Evolutionary conservation across 2,113 vertebrate genomes (phyloP), one percentile per base, ranked within the genome.

Genomic region (Solea solea): DNA sequence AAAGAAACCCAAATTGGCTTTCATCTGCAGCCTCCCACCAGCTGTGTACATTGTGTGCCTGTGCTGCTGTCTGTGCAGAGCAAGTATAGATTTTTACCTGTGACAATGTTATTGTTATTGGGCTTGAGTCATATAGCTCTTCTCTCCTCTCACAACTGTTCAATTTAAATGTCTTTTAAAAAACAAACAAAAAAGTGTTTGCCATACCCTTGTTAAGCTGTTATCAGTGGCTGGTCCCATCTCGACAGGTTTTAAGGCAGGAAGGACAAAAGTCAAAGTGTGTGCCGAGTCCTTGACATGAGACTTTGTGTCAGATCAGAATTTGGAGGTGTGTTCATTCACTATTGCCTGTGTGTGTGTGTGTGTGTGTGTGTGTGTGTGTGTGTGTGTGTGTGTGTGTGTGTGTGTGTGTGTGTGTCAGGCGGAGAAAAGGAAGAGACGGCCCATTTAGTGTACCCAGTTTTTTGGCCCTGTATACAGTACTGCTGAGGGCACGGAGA

Each of bases 1-100:
- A 90, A 87, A 88, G 85, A 88, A 81, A 83, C 58, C 64, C 68
- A 88, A 86, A 85, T 87, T 84, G 83, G 72, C 86, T 91, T 92
- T 91, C 79, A 89, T 89, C 81, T 85, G 54, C 72, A 73, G 80
- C 81, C 78, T 68, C 67, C 76, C 84, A 83, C 78, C 84, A 89
- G 86, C 87, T 89, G 86, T 87, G 88, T 78, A 73, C 80, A 59
- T 72, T 83, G 82, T 83, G 65, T 48, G 7, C 57, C 63, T 52
- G 34, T 67, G 53, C 65, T 75, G 21, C 48, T 25, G 45, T 60
- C n/a, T 71, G 77, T 40, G 25, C 49, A 62, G 59, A 69, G 52
- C 62, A 81, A 72, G 62, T 66, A 70, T 69, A 76, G 75, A 76
- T 84, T 83, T 21, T 67, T 76, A 76, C 70, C 45, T 57, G n/a